phyloP scores from a whole-genome alignment of 2,113 vertebrate genomes.

The Thinocorus orbignyianus region DNA sequence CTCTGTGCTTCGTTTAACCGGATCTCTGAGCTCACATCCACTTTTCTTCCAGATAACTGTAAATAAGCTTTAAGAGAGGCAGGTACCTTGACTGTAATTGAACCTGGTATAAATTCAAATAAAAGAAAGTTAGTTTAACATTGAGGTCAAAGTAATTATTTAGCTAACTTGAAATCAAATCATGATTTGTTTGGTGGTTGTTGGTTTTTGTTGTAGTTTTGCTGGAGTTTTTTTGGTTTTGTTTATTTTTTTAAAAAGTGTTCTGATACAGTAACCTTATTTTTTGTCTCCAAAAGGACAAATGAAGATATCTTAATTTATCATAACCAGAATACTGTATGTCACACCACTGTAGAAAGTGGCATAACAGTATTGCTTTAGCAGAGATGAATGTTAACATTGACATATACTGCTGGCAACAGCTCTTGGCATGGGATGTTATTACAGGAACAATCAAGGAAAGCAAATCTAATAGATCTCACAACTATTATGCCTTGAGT shows the following conservation, averaged over 20 bases:
- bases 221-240: no score
- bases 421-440: neutral
- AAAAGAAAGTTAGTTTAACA: neutral
- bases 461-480: neutral
- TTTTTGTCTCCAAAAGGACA: neutral
- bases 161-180: neutral
- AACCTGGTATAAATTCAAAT: constrained; percentile 74
- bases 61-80: constrained; percentile 81
- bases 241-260: neutral
- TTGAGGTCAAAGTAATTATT: neutral
- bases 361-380: neutral
- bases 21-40: constrained; percentile 85
- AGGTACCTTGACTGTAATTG: constrained; percentile 85
- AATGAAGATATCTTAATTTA: neutral
- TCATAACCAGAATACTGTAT: neutral
- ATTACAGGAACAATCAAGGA: neutral
- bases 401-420: neutral
- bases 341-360: neutral
- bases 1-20: constrained; percentile 73
- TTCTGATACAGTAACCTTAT: neutral
- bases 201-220: neutral
- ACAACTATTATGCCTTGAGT: neutral
- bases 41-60: constrained; percentile 78
- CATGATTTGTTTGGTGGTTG: neutral
- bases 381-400: neutral